Percentiles rank a stretch among this genome's conserved stretches.
Evolutionary conservation across 2,888 invertebrate species (phyloP).

Genomic region (Eupithecia exiguata): DNA sequence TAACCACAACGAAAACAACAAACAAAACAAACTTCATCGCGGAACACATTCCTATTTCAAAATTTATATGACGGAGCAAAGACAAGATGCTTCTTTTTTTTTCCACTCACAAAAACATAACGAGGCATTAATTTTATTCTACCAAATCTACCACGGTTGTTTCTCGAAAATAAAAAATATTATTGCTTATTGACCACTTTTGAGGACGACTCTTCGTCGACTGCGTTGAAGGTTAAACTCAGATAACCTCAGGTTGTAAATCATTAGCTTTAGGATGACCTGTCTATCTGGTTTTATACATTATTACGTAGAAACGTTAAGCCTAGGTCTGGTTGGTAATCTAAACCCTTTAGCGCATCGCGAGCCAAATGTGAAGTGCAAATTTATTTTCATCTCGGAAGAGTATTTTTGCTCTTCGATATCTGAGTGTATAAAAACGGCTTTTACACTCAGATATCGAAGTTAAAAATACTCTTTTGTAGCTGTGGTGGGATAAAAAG

Average conservation of each 20-base stretch:
- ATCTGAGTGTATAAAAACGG: too few relatives aligned
- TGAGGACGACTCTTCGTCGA: background rate
- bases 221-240: background rate
- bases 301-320: background rate
- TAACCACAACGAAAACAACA: background rate
- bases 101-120: background rate
- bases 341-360: too few relatives aligned
- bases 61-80: background rate
- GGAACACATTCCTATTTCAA: background rate
- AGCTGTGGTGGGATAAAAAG: too few relatives aligned
- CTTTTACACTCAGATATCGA: too few relatives aligned
- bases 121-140: background rate
- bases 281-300: background rate
- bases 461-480: too few relatives aligned
- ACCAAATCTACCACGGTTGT: background rate
- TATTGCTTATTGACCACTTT: background rate
- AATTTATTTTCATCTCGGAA: too few relatives aligned
- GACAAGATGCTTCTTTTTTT: background rate
- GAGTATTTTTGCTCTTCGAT: too few relatives aligned
- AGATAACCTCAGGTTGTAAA: slow-evolving; percentile 4
- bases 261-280: background rate
- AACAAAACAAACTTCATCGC: slow-evolving; percentile 14
- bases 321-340: background rate
- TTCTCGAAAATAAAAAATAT: background rate
- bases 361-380: too few relatives aligned